phyloP scores from a whole-genome alignment of 1,140 invertebrate genomes.

The Lutraria rhynchaena region DNA sequence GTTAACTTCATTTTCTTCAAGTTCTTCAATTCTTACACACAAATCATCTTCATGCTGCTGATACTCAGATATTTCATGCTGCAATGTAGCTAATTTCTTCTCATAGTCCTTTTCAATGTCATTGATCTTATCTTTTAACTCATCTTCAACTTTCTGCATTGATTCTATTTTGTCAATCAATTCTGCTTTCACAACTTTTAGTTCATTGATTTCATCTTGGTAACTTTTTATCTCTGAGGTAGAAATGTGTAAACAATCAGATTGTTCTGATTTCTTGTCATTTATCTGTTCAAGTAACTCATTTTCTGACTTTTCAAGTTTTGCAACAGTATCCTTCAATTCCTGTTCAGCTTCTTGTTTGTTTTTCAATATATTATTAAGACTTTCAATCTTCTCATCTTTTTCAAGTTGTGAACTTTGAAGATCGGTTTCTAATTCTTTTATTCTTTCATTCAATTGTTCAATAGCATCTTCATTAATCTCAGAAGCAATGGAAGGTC shows the following conservation, averaged over 20 bases:
- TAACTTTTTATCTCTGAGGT: constrained; percentile 68
- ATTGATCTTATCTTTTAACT: constrained; percentile 71
- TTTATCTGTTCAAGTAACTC: not conserved
- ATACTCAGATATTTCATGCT: constrained; percentile 67
- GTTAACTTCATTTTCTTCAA: constrained; percentile 68
- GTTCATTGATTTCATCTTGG: constrained; percentile 71
- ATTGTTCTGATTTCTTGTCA: not conserved
- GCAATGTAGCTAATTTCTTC: constrained; percentile 67
- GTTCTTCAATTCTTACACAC: constrained; percentile 55
- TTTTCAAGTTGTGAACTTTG: constrained; percentile 69
- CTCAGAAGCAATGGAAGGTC: constrained; percentile 69
- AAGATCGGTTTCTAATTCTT: constrained; percentile 70
- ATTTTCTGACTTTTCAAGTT: constrained; percentile 65
- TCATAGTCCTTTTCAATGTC: constrained; percentile 70
- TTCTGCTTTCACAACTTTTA: constrained; percentile 72
- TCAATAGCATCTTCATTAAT: constrained; percentile 54
- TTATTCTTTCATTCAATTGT: constrained; percentile 56
- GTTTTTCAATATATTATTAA: constrained; percentile 72
- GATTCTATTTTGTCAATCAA: constrained; percentile 72
- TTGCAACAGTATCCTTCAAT: constrained; percentile 66
- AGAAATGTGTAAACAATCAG: not conserved
- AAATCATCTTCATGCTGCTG: constrained; percentile 64
- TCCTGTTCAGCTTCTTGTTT: constrained; percentile 71
- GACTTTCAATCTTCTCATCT: constrained; percentile 70
- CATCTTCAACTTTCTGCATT: constrained; percentile 73